Base-by-base conservation (phyloP, 2,797 vertebrate genomes). In the Danio kyathit region DNA sequence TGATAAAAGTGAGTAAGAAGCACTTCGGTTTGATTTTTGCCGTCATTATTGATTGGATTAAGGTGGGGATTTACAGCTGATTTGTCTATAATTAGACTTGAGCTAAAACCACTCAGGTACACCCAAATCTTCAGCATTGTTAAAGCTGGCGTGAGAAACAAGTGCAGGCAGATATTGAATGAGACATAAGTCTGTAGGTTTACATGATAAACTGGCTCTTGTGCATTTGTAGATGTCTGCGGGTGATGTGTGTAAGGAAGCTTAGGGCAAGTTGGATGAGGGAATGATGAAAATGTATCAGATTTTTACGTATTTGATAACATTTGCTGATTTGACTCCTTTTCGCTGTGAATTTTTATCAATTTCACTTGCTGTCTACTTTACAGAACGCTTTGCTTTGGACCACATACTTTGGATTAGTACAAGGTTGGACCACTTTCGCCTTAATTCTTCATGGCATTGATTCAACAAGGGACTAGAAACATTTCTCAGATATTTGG, bases 71-170 rank as follows among this genome's bases (percentile, higher is more conserved):
- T 6, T 13, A 56, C 51, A 56, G 51, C 41, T 46, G 14, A 76
- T 57, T 38, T 66, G 52, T 66, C 7, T 41, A 46, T 40, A 77
- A 77, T 77, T 77, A 57, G 49, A 66, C 13, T n/a, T 70, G 29
- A 54, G 48, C 48, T 40, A 54, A 44, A 76, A 66, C 9, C 5
- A 19, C 51, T 48, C 29, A 67, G 64, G 57, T 77, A 59, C 64
- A 77, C 52, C 75, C 64, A 57, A 76, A 59, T 67, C 19, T 7
- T 65, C 17, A 46, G 76, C 14, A 21, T 17, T 44, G 10, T 11
- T 46, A 29, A 38, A 52, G 65, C 13, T 40, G 16, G 41, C 0
- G 16, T 77, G 43, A 67, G 64, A 76, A 76, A 67, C 41, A 11
- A 57, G 13, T 29, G 29, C 21, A n/a, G 43, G 19, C 5, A n/a